Conservation (phyloP, 1,140 invertebrate genomes). For the Zaprionus capensis region DNA sequence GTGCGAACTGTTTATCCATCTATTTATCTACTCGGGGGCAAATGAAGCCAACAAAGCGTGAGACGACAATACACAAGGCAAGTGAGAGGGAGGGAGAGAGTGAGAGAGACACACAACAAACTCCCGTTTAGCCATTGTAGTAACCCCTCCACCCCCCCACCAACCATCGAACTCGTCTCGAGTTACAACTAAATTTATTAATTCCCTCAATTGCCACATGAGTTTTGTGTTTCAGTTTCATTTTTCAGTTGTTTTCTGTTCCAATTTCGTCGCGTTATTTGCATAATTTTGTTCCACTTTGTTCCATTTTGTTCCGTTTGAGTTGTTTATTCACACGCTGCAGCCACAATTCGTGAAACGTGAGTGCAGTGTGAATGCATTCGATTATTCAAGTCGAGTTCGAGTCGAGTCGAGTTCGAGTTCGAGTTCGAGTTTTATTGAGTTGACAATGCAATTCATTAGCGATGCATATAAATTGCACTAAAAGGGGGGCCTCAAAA, state of each 20-base stretch:
- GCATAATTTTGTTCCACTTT: conserved; percentile 31
- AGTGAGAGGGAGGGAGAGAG: background rate
- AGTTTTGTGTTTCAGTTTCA: conserved; percentile 39
- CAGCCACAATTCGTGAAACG: conserved; percentile 1
- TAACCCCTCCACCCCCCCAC: conserved; percentile 26
- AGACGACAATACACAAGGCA: conserved; percentile 33
- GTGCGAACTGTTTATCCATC: conserved; percentile 44
- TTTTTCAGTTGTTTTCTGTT: background rate
- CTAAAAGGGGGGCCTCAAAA: conserved; percentile 16
- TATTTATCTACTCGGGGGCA: conserved; percentile 37
- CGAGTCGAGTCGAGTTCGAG: background rate
- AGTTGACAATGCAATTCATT: conserved; percentile 73
- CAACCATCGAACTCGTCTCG: conserved; percentile 30
- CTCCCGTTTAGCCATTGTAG: conserved; percentile 15
- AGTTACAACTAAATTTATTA: conserved; percentile 68
- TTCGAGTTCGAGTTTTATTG: conserved; percentile 3
- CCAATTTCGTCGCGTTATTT: conserved; percentile 19
- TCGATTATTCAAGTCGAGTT: conserved; percentile 51
- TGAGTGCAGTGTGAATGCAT: conserved; percentile 55
- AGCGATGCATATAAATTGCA: conserved; percentile 51
- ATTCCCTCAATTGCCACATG: conserved; percentile 67
- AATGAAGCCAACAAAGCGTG: conserved; percentile 79
- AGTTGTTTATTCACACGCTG: conserved; percentile 59
- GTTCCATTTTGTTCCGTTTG: conserved; percentile 1
- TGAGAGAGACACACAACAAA: background rate